Conservation (phyloP, 1,140 invertebrate species). For the Mylabris phalerata region DNA sequence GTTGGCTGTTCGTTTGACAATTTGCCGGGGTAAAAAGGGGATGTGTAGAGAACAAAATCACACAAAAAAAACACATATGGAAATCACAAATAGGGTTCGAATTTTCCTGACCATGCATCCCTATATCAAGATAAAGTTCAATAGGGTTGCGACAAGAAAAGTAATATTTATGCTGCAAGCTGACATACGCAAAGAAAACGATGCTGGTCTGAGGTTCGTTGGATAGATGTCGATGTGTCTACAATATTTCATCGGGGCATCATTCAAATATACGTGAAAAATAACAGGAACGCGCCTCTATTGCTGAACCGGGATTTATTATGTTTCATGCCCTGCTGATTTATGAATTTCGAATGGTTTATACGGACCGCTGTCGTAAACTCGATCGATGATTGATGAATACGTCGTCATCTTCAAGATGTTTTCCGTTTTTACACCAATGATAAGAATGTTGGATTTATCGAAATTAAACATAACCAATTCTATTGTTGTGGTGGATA, state of each 20-base stretch:
- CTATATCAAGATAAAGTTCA: not conserved
- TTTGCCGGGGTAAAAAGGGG: too few species aligned
- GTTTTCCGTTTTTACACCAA: too few species aligned
- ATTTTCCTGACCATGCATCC: slow-evolving; percentile 20
- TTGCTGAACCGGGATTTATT: slow-evolving; percentile 15
- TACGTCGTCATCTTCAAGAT: not conserved
- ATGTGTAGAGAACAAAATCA: too few species aligned
- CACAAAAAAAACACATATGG: too few species aligned
- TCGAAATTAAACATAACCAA: too few species aligned
- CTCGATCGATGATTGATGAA: slow-evolving; percentile 13
- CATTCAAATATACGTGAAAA: slow-evolving; percentile 17
- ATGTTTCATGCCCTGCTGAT: slow-evolving; percentile 16
- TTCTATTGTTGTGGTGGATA: too few species aligned
- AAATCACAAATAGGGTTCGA: too few species aligned
- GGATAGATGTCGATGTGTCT: slow-evolving; percentile 12
- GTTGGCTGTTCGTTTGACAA: too few species aligned
- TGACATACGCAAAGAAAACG: slow-evolving; percentile 22
- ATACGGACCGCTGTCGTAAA: slow-evolving; percentile 5
- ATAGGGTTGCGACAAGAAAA: slow-evolving; percentile 6
- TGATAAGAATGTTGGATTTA: too few species aligned
- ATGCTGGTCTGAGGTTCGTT: slow-evolving; percentile 6
- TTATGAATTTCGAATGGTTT: slow-evolving; percentile 16
- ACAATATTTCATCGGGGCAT: slow-evolving; percentile 12
- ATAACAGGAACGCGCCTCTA: slow-evolving; percentile 10
- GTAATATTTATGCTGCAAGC: slow-evolving; percentile 23